A percentile compares a stretch with the other conserved stretches of the same genome.
Evolutionary conservation across 2,888 invertebrate genomes (phyloP).

Genomic region (Graphium colonna): DNA sequence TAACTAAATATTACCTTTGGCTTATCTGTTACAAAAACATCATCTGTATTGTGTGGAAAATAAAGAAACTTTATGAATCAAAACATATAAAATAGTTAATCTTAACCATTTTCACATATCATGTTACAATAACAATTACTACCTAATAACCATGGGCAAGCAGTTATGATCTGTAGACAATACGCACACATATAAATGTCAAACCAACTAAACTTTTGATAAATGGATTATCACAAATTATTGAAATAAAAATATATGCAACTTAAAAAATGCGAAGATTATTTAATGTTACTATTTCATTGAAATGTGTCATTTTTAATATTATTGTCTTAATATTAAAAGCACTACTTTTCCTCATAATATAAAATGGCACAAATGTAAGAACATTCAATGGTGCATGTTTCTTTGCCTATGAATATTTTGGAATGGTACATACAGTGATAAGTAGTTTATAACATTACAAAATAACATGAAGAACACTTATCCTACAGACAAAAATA

Average conservation of each 20-base stretch:
- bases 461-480: constrained; percentile 8
- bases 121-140: constrained; percentile 5
- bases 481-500: background rate
- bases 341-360: constrained; percentile 24
- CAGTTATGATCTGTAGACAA: constrained; percentile 6
- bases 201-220: constrained; percentile 4
- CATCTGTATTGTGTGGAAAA: constrained; percentile 42
- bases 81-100: constrained; percentile 13
- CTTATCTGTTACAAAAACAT: constrained; percentile 71
- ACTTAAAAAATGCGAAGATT: background rate
- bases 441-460: constrained; percentile 10
- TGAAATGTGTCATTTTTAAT: background rate
- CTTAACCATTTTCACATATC: background rate
- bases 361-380: constrained; percentile 53
- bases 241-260: background rate
- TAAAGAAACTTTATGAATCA: constrained; percentile 30
- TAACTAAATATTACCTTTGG: constrained; percentile 76
- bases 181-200: constrained; percentile 6
- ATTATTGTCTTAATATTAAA: constrained; percentile 17
- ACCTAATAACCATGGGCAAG: constrained; percentile 1
- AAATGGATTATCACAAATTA: constrained; percentile 13
- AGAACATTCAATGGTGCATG: constrained; percentile 28
- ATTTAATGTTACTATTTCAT: background rate
- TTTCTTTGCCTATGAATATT: constrained; percentile 25
- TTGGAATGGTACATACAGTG: constrained; percentile 18